Base-by-base conservation (phyloP, 2,797 vertebrate genomes). In the Xyrichtys novacula region DNA sequence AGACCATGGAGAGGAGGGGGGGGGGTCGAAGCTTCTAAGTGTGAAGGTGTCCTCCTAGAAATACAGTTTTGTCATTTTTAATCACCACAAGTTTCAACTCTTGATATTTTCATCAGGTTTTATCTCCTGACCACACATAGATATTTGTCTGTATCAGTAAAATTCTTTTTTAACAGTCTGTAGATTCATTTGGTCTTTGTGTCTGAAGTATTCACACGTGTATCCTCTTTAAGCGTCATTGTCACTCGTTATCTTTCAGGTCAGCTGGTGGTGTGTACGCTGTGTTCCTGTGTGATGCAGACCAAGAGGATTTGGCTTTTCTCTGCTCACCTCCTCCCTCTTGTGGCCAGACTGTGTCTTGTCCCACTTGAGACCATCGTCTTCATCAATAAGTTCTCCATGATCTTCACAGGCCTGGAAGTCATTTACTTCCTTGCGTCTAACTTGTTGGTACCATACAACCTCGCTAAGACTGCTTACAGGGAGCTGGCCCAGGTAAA, bases 281-380 rank as follows among this genome's bases (percentile, higher is more conserved):
- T 99, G 17, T 99, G 98, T 88, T 99, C 97, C 72, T 98, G 96
- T 69, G 97, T 99, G 82, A 99, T 99, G 97, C 97, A 98, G 89
- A 99, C 97, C 36, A 99, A 98, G 81, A 96, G 97, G 93, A 98
- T 99, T 78, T 99, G 98, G 98, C 95, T 99, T 2, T 99, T 99
- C 81, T 99, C 97, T 0, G 98, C 97, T 74, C 98, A 99, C 83
- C 95, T 99, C 90, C 96, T 99, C 89, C 98, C 98, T 84, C 95
- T 99, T 63, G 94, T 98, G 92, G 97, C 97, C 49, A 93, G 97
- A 2, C 96, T 99, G 66, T 99, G 98, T 88, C 95, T 99, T 16
- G 96, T 99, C 56, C 98, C 97, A 3, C 86, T 98, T 81, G 97
- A 98, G 90, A 98, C 96, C 44, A 98, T 99, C 0, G 96, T 98